A percentile compares a stretch with the other conserved stretches of the same genome.
Evolutionary conservation across 1,140 invertebrate genomes (phyloP).

Genomic region (Heliconius hermathena): DNA sequence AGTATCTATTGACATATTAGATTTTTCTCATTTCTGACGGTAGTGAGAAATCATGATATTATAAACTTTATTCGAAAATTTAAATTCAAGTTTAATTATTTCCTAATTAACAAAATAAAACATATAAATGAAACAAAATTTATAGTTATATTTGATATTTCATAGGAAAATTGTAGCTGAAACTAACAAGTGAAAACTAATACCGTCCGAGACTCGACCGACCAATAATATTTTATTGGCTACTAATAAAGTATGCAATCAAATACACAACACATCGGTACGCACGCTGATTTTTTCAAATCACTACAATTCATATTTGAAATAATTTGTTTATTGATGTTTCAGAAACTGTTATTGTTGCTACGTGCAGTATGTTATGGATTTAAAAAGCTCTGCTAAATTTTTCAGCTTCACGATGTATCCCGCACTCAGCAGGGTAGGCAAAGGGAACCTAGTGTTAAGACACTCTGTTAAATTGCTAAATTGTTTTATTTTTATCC

Average conservation of each 20-base stretch:
- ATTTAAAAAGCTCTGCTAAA: neutral
- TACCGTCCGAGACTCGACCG: constrained; percentile 26
- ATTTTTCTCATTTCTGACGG: neutral
- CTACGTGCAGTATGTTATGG: neutral
- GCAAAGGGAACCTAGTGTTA: too few species aligned
- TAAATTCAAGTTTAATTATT: neutral
- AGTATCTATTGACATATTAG: neutral
- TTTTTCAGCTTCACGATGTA: too few species aligned
- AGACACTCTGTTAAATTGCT: neutral
- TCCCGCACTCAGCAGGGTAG: too few species aligned
- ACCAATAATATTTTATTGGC: constrained; percentile 34
- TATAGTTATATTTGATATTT: neutral
- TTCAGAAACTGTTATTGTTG: constrained; percentile 1
- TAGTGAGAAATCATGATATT: neutral
- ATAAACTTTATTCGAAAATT: neutral
- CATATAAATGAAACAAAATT: neutral
- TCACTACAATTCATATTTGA: constrained; percentile 7
- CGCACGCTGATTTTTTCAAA: constrained; percentile 24
- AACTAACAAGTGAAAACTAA: constrained; percentile 28
- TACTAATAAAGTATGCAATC: constrained; percentile 30
- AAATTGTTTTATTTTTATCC: neutral
- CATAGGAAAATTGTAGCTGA: constrained; percentile 26
- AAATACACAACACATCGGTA: constrained; percentile 8
- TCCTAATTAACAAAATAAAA: neutral
- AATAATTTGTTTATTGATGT: constrained; percentile 4